phyloP scores from a whole-genome alignment of 2,797 vertebrate species.

The Acrossocheilus wenchowensis region DNA sequence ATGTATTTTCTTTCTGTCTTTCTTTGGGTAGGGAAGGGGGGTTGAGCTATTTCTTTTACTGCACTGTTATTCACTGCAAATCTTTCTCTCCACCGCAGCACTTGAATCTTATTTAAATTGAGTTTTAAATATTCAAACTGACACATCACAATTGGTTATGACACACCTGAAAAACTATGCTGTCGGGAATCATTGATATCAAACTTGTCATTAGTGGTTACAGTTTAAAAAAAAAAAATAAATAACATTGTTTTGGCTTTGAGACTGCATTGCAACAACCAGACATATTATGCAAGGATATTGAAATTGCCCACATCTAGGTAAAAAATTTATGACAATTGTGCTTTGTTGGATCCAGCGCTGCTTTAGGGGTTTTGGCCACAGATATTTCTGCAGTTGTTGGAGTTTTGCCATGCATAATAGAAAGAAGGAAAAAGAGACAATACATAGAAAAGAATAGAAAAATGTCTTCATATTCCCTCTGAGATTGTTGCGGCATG shows the following conservation, averaged over 20 bases:
- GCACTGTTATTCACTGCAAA: background rate
- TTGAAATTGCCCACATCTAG: constrained; percentile 16
- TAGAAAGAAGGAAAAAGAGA: constrained; percentile 49
- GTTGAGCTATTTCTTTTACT: background rate
- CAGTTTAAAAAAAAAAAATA: too few species aligned
- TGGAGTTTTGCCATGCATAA: constrained; percentile 65
- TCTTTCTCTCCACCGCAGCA: background rate
- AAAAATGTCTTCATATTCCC: constrained; percentile 53
- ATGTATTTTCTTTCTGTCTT: background rate
- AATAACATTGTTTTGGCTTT: background rate
- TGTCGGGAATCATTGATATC: background rate
- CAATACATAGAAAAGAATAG: constrained; percentile 55
- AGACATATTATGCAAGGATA: background rate
- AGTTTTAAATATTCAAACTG: constrained; percentile 13
- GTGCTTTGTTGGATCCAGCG: constrained; percentile 23
- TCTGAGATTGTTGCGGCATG: constrained; percentile 48
- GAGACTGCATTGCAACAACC: background rate
- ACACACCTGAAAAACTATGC: background rate
- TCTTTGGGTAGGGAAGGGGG: too few species aligned
- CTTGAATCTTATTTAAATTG: background rate
- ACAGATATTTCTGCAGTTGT: constrained; percentile 56
- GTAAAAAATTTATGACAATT: background rate
- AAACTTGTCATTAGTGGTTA: background rate
- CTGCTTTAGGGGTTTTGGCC: constrained; percentile 36
- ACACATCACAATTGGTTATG: background rate